A percentile compares a stretch with the other conserved stretches of the same genome.
These are phyloP conservation scores for Sphyrna mokarran DNA, from an alignment of 2,113 vertebrate genomes.

Conservation along the genomic window DNA sequence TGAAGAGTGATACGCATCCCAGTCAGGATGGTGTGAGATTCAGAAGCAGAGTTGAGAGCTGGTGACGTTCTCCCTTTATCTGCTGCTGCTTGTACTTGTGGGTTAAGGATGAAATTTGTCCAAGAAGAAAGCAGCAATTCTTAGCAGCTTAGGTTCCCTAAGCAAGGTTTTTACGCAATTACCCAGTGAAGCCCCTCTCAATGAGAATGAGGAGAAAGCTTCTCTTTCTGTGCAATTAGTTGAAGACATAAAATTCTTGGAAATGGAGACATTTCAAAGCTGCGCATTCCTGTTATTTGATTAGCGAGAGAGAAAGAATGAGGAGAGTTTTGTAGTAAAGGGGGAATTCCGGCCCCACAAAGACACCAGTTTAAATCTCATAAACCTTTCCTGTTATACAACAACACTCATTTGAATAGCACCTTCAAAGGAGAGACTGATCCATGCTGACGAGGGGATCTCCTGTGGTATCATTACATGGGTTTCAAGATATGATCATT, in stretches of 20 bases:
- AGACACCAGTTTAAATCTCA: background rate
- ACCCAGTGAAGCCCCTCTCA: background rate
- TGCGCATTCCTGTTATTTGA: background rate
- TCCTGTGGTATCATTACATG: background rate
- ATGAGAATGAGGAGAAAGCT: background rate
- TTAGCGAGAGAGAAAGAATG: background rate
- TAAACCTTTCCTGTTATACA: background rate
- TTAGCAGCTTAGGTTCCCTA: background rate
- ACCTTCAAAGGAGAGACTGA: background rate
- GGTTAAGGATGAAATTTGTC: background rate
- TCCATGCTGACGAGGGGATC: background rate
- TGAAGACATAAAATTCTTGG: background rate
- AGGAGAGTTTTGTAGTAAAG: background rate
- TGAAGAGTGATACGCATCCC: no score
- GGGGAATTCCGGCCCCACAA: background rate
- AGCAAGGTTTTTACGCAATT: background rate
- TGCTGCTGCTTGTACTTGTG: background rate
- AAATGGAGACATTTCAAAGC: background rate
- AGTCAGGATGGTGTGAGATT: background rate
- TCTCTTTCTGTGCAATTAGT: background rate
- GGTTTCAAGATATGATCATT: background rate
- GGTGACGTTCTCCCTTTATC: background rate
- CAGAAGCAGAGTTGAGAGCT: background rate
- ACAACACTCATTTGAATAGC: background rate
- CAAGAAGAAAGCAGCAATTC: background rate